Percentiles rank a stretch among this genome's conserved stretches.
Conservation (phyloP, 2,797 vertebrate species). For the Novumbra hubbsi region DNA sequence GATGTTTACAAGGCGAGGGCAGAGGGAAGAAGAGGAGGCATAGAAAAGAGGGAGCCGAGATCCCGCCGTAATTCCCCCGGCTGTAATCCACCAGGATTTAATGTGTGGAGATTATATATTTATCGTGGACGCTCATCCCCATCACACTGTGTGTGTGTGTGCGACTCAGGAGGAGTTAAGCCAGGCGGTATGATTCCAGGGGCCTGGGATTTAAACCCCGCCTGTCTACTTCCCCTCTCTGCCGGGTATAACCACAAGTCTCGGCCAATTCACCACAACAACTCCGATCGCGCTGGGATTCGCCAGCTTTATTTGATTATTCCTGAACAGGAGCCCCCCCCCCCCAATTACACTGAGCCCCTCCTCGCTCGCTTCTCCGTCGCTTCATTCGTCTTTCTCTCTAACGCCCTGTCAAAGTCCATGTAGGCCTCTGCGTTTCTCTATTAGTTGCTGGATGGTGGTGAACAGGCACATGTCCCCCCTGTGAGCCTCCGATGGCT, state of each 20-base stretch:
- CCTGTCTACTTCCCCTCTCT: slow-evolving; percentile 50
- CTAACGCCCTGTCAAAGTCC: not conserved
- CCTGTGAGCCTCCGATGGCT: not conserved
- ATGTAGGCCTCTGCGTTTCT: not conserved
- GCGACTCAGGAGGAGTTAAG: slow-evolving; percentile 50
- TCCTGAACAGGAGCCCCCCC: slow-evolving; percentile 47
- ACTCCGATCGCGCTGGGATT: slow-evolving; percentile 78
- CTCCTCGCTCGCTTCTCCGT: not conserved
- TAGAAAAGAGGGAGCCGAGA: slow-evolving; percentile 59
- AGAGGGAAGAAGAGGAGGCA: slow-evolving; percentile 55
- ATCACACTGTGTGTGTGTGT: slow-evolving; percentile 24
- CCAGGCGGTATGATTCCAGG: slow-evolving; percentile 61
- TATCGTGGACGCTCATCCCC: slow-evolving; percentile 71
- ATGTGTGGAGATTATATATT: slow-evolving; percentile 73
- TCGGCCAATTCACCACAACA: slow-evolving; percentile 83
- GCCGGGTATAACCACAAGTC: slow-evolving; percentile 77
- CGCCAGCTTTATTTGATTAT: slow-evolving; percentile 62
- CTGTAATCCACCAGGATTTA: slow-evolving; percentile 78
- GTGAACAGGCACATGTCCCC: not conserved
- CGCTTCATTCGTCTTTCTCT: not conserved
- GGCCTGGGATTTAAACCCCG: slow-evolving; percentile 71
- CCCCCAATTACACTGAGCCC: not conserved
- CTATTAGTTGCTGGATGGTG: not conserved
- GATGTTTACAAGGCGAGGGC: slow-evolving; percentile 73
- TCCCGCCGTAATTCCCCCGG: slow-evolving; percentile 73